These are phyloP conservation scores for Hypotaenidia okinawae DNA, from an alignment of 2,797 vertebrate genomes.

Conservation along the genomic window DNA sequence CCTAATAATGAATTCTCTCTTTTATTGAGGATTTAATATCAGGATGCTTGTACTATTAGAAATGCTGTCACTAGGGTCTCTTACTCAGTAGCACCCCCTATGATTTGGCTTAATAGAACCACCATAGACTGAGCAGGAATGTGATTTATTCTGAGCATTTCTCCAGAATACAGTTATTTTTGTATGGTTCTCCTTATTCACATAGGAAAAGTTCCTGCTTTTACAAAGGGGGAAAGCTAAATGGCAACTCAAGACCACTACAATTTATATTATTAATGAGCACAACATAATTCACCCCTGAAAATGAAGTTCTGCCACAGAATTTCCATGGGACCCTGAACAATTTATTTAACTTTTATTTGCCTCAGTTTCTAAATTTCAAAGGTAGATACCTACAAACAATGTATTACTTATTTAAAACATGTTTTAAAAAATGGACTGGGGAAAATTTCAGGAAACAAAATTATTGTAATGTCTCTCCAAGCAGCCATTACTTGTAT, in stretches of 20 bases:
- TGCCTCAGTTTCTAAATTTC: constrained; percentile 59
- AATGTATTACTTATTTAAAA: constrained; percentile 57
- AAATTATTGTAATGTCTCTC: constrained; percentile 68
- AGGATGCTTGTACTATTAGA: not conserved
- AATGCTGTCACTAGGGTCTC: not conserved
- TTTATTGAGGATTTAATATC: not conserved
- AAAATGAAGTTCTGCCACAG: constrained; percentile 37
- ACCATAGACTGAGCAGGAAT: not conserved
- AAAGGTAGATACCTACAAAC: constrained; percentile 45
- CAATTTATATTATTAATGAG: constrained; percentile 19
- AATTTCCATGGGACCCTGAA: constrained; percentile 4
- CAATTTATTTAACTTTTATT: constrained; percentile 40
- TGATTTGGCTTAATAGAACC: not conserved
- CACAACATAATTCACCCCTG: constrained; percentile 5
- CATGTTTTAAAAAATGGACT: constrained; percentile 29
- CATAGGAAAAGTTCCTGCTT: not conserved
- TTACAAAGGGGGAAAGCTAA: not conserved
- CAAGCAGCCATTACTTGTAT: constrained; percentile 37
- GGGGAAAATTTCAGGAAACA: constrained; percentile 59
- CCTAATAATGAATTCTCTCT: not conserved
- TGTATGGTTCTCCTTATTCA: not conserved
- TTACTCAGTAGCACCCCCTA: not conserved
- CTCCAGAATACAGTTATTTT: not conserved
- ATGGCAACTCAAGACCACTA: not conserved
- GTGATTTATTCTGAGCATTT: constrained; percentile 3